Percentiles rank a stretch among this genome's conserved stretches.
Evolutionary conservation across 2,797 vertebrate genomes (phyloP).

Genomic region (Hapalemur alaotrensis): DNA sequence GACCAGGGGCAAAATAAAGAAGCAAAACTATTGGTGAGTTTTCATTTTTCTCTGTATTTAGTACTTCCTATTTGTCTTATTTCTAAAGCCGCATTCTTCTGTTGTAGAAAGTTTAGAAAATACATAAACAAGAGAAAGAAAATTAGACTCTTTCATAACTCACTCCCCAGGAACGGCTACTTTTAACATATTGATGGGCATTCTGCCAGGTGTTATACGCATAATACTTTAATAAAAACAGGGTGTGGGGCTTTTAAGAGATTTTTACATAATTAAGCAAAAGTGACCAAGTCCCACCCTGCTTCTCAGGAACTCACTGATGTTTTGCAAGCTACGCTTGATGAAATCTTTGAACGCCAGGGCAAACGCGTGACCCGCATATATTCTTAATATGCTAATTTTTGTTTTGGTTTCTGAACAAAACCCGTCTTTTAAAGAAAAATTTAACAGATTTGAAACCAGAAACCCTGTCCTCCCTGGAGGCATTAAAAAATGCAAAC

Average conservation of each 20-base stretch:
- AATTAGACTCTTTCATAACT: not conserved
- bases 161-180: not conserved
- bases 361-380: conserved; percentile 77
- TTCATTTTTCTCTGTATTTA: not conserved
- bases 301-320: not conserved
- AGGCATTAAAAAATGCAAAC: conserved; percentile 87
- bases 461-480: conserved; percentile 85
- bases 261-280: conserved; percentile 65
- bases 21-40: not conserved
- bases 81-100: not conserved
- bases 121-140: not conserved
- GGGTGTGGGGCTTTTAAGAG: conserved; percentile 31
- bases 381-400: conserved; percentile 85
- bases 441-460: conserved; percentile 86
- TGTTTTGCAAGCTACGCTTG: conserved; percentile 50
- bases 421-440: conserved; percentile 86
- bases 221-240: not conserved
- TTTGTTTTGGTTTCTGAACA: conserved; percentile 86
- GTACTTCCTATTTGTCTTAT: not conserved
- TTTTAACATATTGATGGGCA: not conserved
- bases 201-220: not conserved
- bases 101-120: not conserved
- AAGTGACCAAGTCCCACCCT: conserved; percentile 1
- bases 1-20: not conserved
- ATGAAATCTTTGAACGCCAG: conserved; percentile 25